Evolutionary conservation across 2,888 invertebrate species (phyloP).

Genomic region (Caenorhabditis sinica): DNA sequence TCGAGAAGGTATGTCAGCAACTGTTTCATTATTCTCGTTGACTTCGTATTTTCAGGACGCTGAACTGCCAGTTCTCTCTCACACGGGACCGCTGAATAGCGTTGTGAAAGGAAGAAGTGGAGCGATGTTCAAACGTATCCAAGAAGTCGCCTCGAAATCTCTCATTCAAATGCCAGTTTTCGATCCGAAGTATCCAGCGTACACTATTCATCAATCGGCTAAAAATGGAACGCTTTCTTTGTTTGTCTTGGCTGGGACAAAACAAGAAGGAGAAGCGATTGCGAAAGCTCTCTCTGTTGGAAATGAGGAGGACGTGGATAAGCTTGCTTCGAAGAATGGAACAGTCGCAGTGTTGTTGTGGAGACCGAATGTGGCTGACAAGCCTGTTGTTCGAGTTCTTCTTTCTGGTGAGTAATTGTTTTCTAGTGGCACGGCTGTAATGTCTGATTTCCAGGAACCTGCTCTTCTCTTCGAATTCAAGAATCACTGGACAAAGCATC

Average conservation of each 20-base stretch:
- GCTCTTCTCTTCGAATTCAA: slow-evolving; percentile 46
- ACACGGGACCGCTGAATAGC: slow-evolving; percentile 22
- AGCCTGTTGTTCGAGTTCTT: slow-evolving; percentile 45
- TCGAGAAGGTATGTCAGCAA: slow-evolving; percentile 13
- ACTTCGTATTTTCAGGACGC: slow-evolving; percentile 13
- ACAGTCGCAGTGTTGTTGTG: slow-evolving; percentile 60
- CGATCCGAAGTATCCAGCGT: slow-evolving; percentile 43
- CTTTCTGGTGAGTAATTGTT: slow-evolving; percentile 31
- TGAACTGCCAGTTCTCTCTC: slow-evolving; percentile 21
- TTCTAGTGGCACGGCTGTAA: too few species aligned
- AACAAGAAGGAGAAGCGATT: slow-evolving; percentile 58
- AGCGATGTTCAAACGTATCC: slow-evolving; percentile 36
- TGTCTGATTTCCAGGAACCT: slow-evolving; percentile 42
- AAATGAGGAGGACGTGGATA: slow-evolving; percentile 48
- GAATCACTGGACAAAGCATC: slow-evolving; percentile 61
- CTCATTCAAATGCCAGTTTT: slow-evolving; percentile 16
- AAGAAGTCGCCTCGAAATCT: slow-evolving; percentile 6
- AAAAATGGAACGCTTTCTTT: slow-evolving; percentile 53
- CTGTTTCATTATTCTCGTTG: background rate
- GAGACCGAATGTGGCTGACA: slow-evolving; percentile 45
- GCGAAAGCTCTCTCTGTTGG: slow-evolving; percentile 55
- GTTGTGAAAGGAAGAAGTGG: slow-evolving; percentile 27
- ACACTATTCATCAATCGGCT: slow-evolving; percentile 38
- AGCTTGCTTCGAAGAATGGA: slow-evolving; percentile 38
- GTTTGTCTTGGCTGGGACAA: slow-evolving; percentile 65